Conservation (phyloP, 2,113 vertebrate species). For the Oceanites oceanicus region DNA sequence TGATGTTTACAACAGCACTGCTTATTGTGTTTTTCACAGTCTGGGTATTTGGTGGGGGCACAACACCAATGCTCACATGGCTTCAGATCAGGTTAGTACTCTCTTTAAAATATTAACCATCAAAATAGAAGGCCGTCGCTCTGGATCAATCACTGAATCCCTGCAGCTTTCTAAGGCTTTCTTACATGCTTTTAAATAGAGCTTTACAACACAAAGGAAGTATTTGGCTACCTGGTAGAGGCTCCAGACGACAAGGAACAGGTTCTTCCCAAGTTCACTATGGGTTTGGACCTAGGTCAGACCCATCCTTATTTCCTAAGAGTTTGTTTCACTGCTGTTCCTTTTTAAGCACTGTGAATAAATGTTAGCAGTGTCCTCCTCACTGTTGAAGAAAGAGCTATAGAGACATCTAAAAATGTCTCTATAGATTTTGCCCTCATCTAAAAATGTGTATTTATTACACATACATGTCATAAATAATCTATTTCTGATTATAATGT, state of each 20-base stretch:
- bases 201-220: neutral
- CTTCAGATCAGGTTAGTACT: slow-evolving; percentile 84
- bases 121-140: neutral
- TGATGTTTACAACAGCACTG: slow-evolving; percentile 83
- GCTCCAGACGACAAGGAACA: neutral
- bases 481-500: neutral
- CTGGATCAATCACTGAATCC: rapidly evolving
- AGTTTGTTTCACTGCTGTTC: neutral
- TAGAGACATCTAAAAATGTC: neutral
- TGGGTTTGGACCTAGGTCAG: neutral
- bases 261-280: neutral
- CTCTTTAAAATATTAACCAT: neutral
- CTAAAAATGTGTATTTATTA: neutral
- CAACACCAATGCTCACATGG: slow-evolving; percentile 77
- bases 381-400: neutral
- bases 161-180: neutral
- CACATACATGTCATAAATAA: neutral
- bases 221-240: neutral
- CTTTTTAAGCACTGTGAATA: neutral
- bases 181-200: neutral
- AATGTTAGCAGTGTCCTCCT: neutral
- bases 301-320: neutral
- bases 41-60: slow-evolving; percentile 81
- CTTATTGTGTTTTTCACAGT: slow-evolving; percentile 82
- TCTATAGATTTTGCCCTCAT: neutral